Percentiles rank a stretch among this genome's conserved stretches.
phyloP scores from a whole-genome alignment of 1,140 invertebrate species.

The Aphidius gifuensis region DNA sequence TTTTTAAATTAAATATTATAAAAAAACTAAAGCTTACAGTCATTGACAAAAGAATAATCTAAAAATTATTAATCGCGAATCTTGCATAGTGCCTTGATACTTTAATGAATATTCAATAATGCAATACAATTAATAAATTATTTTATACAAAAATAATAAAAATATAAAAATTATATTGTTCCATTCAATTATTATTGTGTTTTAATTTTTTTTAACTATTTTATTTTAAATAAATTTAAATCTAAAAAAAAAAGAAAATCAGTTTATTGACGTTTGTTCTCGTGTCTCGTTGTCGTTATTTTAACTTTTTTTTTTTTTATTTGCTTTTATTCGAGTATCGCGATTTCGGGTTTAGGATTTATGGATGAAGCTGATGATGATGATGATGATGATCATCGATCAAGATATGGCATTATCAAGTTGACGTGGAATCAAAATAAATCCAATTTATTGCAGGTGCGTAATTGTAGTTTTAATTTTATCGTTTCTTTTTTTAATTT shows the following conservation, averaged over 20 bases:
- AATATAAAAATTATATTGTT: constrained; percentile 4
- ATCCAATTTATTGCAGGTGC: constrained; percentile 9
- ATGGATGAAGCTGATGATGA: constrained; percentile 32
- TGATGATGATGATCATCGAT: constrained; percentile 30
- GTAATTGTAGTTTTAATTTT: constrained; percentile 4
- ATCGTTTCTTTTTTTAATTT: neutral
- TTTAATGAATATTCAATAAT: constrained; percentile 31
- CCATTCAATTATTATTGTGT: neutral
- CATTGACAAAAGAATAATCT: neutral
- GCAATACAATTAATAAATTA: constrained; percentile 37
- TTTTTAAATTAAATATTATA: neutral
- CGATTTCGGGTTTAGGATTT: constrained; percentile 34
- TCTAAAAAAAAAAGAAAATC: constrained; percentile 4
- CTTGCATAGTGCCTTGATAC: constrained; percentile 43
- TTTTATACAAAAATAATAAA: constrained; percentile 34
- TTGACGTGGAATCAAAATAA: constrained; percentile 6
- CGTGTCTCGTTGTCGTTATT: constrained; percentile 38
- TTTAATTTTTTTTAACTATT: no score
- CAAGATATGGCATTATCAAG: constrained; percentile 15
- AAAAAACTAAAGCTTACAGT: neutral
- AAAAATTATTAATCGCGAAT: neutral
- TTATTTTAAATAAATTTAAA: no score
- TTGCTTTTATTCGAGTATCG: constrained; percentile 37
- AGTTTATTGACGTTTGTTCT: constrained; percentile 4
- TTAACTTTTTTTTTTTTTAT: constrained; percentile 40